A percentile compares a stretch with the other conserved stretches of the same genome.
phyloP scores from a whole-genome alignment of 2,113 vertebrate species.

The Rousettus leschenaultii region DNA sequence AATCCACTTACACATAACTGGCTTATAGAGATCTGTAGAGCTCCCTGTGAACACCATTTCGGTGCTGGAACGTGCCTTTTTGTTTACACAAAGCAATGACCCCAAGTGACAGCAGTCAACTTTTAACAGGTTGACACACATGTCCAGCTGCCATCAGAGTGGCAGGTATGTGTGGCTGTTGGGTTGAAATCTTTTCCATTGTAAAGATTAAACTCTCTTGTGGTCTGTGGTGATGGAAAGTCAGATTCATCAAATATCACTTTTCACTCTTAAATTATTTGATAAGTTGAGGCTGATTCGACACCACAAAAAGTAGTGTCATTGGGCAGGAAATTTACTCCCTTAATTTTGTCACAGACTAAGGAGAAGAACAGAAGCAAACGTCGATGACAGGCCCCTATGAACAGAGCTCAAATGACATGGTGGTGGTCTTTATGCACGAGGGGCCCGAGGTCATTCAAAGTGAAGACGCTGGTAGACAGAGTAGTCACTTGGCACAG shows the following conservation, averaged over 20 bases:
- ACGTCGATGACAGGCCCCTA: rapidly evolving
- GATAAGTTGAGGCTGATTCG: background rate
- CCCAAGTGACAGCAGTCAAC: slow-evolving; percentile 29
- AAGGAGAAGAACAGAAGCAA: background rate
- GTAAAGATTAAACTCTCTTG: background rate
- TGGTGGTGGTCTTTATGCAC: rapidly evolving
- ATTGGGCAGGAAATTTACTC: rapidly evolving
- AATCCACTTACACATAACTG: slow-evolving; percentile 62
- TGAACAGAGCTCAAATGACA: background rate
- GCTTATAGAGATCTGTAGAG: background rate
- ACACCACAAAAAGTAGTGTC: background rate
- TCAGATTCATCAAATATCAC: rapidly evolving
- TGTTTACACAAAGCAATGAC: slow-evolving; percentile 4
- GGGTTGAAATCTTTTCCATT: background rate
- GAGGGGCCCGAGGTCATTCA: background rate
- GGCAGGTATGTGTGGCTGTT: background rate
- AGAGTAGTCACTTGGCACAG: background rate
- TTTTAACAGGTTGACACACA: slow-evolving; percentile 33
- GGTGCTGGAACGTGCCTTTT: background rate
- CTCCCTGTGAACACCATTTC: background rate
- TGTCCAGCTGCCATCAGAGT: background rate
- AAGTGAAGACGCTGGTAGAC: background rate
- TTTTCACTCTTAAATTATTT: background rate
- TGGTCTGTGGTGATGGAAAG: background rate
- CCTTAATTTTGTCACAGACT: background rate